A percentile compares a stretch with the other conserved stretches of the same genome.
These are phyloP conservation scores for Schlechtendalia chinensis DNA, from an alignment of 1,140 invertebrate genomes.

Conservation along the genomic window DNA sequence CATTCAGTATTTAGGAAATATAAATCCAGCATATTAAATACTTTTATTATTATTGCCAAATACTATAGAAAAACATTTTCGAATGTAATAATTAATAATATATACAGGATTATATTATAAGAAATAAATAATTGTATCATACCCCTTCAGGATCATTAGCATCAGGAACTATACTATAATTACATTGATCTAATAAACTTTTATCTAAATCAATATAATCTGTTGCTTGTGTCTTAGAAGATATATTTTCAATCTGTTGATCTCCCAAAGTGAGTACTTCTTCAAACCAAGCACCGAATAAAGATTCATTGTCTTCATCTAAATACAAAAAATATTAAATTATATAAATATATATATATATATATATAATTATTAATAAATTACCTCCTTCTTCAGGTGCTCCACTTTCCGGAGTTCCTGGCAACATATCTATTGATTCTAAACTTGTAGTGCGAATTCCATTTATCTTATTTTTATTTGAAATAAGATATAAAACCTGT, in stretches of 20 bases:
- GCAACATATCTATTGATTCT: constrained; percentile 72
- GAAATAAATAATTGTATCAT: constrained; percentile 56
- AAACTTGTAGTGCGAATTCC: constrained; percentile 17
- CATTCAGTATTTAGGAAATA: constrained; percentile 68
- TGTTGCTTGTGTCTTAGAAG: constrained; percentile 52
- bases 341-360: not conserved
- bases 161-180: constrained; percentile 65
- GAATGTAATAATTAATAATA: constrained; percentile 43
- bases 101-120: constrained; percentile 16
- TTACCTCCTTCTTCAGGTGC: constrained; percentile 75
- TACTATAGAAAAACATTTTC: constrained; percentile 62
- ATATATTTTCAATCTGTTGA: constrained; percentile 41
- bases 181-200: constrained; percentile 18
- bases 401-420: constrained; percentile 84
- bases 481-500: constrained; percentile 7
- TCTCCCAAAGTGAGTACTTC: constrained; percentile 69
- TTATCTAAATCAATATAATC: constrained; percentile 52
- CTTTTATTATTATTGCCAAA: constrained; percentile 74
- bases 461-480: constrained; percentile 36
- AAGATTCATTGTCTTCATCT: constrained; percentile 84
- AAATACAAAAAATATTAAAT: constrained; percentile 33
- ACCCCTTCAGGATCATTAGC: constrained; percentile 86
- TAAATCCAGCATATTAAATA: constrained; percentile 72
- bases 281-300: constrained; percentile 89
- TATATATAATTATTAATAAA: not conserved